phyloP scores from a whole-genome alignment of 2,888 invertebrate genomes.

The Hirtodrosophila alboralis region DNA sequence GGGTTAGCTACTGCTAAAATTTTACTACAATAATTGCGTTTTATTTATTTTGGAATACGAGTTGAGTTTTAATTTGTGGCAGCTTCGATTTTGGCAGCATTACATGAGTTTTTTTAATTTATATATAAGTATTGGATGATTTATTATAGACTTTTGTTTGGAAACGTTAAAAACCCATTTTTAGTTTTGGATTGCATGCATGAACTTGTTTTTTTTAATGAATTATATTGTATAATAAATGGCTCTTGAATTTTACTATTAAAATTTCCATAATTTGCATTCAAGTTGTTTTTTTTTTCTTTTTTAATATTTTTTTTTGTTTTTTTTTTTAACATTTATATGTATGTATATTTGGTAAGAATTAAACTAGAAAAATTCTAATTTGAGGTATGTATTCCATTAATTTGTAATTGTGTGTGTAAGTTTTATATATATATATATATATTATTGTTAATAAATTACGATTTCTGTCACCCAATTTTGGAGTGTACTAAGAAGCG shows the following conservation, averaged over 20 bases:
- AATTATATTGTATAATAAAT: slow-evolving; percentile 60
- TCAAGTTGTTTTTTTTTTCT: slow-evolving; percentile 48
- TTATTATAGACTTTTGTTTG: slow-evolving; percentile 30
- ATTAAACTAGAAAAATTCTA: slow-evolving; percentile 83
- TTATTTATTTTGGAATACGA: slow-evolving; percentile 30
- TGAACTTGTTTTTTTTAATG: slow-evolving; percentile 42
- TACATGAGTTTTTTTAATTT: slow-evolving; percentile 30
- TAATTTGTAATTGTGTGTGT: slow-evolving; percentile 74
- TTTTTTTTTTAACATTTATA: slow-evolving; percentile 56
- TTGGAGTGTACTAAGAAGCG: slow-evolving; percentile 64
- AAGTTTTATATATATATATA: slow-evolving; percentile 33
- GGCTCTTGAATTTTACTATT: slow-evolving; percentile 76
- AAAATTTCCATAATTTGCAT: slow-evolving; percentile 63
- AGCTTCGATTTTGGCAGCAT: slow-evolving; percentile 71
- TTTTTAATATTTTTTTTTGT: slow-evolving; percentile 21
- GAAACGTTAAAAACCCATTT: slow-evolving; percentile 53
- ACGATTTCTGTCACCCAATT: slow-evolving; percentile 37
- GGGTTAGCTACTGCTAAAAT: slow-evolving; percentile 51
- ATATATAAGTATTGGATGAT: slow-evolving; percentile 50
- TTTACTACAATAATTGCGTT: slow-evolving; percentile 47
- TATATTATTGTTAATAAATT: slow-evolving; percentile 37
- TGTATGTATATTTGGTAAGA: slow-evolving; percentile 74
- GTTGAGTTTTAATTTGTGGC: slow-evolving; percentile 47
- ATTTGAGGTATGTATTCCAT: slow-evolving; percentile 82
- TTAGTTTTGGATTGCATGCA: slow-evolving; percentile 63